A percentile compares a stretch with the other conserved stretches of the same genome.
Evolutionary conservation across 2,797 vertebrate genomes (phyloP).

Genomic region (Sorex maritimensis): DNA sequence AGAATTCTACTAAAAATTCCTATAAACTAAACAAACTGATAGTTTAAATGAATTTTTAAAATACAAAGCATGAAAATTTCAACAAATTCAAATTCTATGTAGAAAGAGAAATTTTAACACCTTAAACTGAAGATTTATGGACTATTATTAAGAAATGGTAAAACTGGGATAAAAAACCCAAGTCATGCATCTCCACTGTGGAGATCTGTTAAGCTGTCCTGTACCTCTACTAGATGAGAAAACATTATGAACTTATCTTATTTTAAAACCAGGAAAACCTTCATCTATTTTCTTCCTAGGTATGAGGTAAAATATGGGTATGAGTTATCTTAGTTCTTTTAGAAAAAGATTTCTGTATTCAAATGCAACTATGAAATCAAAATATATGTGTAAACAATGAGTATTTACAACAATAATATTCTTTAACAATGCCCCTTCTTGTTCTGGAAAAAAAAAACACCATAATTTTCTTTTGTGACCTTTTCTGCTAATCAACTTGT

Average conservation of each 20-base stretch:
- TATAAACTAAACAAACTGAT: background rate
- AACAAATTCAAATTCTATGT: background rate
- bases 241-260: background rate
- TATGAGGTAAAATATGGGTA: background rate
- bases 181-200: background rate
- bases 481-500: constrained; percentile 56
- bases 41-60: background rate
- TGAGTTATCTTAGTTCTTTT: too few relatives aligned
- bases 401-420: background rate
- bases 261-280: background rate
- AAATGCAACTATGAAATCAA: background rate
- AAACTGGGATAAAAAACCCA: background rate
- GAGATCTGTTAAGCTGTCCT: background rate
- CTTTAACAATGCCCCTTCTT: background rate
- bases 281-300: background rate
- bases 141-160: too few relatives aligned
- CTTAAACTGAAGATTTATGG: constrained; percentile 9
- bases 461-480: constrained; percentile 20
- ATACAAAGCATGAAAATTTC: background rate
- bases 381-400: background rate
- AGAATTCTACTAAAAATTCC: background rate
- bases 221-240: background rate
- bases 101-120: background rate
- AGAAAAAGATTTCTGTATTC: background rate
- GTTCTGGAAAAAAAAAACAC: background rate